A percentile compares a stretch with the other conserved stretches of the same genome.
Conservation (phyloP, 1,140 invertebrate species). For the Colletes gigas region DNA sequence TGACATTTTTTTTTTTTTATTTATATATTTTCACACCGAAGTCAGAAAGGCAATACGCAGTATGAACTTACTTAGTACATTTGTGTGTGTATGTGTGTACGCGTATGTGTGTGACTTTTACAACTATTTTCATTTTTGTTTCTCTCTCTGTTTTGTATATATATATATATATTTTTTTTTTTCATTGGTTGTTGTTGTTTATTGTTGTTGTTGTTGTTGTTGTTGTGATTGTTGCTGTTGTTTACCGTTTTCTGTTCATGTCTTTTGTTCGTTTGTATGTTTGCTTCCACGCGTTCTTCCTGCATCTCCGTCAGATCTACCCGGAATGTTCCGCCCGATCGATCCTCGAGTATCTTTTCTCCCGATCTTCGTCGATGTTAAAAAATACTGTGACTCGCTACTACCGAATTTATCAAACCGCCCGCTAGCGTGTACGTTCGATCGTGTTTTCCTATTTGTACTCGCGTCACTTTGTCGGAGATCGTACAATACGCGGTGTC, state of each 20-base stretch:
- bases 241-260: neutral
- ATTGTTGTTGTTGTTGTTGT: conserved; percentile 36
- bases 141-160: conserved; percentile 45
- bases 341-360: too few species aligned
- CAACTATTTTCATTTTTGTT: conserved; percentile 65
- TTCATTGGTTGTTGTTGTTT: conserved; percentile 25
- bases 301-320: conserved; percentile 4
- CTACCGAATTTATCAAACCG: too few species aligned
- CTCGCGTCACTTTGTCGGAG: too few species aligned
- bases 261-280: conserved; percentile 22
- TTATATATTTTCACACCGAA: conserved; percentile 81
- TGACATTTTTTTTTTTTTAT: conserved; percentile 73
- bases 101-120: conserved; percentile 73
- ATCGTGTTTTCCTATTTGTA: too few species aligned
- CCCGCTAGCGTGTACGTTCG: too few species aligned
- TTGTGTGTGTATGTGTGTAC: conserved; percentile 75
- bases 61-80: conserved; percentile 80
- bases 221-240: conserved; percentile 6
- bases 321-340: too few species aligned
- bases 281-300: conserved; percentile 52
- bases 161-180: conserved; percentile 42
- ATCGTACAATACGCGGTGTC: too few species aligned
- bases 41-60: conserved; percentile 82
- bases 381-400: too few species aligned
- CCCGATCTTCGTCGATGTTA: too few species aligned